These are phyloP conservation scores for Bradypus variegatus DNA, from an alignment of 2,797 vertebrate genomes.

Conservation along the genomic window DNA sequence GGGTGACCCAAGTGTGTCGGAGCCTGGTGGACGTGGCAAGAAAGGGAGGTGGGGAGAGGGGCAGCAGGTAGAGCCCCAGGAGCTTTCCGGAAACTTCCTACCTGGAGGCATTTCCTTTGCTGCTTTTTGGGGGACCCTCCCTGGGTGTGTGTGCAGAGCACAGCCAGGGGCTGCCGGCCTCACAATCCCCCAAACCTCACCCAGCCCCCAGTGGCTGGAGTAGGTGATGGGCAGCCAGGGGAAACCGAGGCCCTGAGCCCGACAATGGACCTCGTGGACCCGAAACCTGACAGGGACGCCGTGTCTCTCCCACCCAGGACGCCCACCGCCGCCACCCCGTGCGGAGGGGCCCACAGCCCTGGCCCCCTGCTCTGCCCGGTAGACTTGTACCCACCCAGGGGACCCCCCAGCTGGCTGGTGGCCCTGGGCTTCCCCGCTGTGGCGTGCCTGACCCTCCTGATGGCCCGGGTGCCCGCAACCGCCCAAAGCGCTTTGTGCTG, in stretches of 20 bases:
- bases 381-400: background rate
- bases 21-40: background rate
- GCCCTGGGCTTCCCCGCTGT: constrained; percentile 79
- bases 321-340: constrained; percentile 33
- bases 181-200: background rate
- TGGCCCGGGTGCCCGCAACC: constrained; percentile 65
- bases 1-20: background rate
- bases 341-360: constrained; percentile 63
- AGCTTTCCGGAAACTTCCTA: background rate
- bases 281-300: background rate
- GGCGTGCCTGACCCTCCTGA: constrained; percentile 80
- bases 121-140: background rate
- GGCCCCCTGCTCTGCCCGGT: constrained; percentile 1
- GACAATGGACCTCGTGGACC: background rate
- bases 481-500: constrained; percentile 85
- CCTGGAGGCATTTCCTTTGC: background rate
- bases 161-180: background rate
- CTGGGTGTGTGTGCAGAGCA: background rate
- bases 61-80: background rate
- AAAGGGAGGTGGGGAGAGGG: background rate
- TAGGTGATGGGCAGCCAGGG: background rate
- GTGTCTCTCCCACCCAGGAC: constrained; percentile 52
- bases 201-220: background rate
- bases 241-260: too few relatives aligned
- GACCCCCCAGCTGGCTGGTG: accelerated